These are phyloP conservation scores for Lottia scabra DNA, from an alignment of 2,888 invertebrate species.

Conservation along the genomic window DNA sequence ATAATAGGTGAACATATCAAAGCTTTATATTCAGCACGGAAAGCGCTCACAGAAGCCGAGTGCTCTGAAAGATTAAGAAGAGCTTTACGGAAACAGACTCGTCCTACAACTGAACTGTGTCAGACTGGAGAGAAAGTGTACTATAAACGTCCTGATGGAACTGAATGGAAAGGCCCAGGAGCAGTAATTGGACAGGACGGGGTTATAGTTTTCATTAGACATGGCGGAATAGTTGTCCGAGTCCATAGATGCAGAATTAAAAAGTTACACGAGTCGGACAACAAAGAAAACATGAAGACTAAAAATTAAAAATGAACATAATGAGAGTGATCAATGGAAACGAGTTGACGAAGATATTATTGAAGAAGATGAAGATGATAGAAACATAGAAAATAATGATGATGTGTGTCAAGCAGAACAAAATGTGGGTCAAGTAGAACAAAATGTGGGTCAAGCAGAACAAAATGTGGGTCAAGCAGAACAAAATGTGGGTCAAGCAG, in stretches of 20 bases:
- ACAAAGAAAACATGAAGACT: background rate
- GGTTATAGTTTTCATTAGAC: slow-evolving; percentile 4
- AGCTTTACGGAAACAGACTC: too few relatives aligned
- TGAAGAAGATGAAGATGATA: too few relatives aligned
- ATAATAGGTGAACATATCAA: slow-evolving; percentile 10
- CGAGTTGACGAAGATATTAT: background rate
- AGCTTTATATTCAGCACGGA: too few relatives aligned
- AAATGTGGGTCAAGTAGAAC: too few relatives aligned
- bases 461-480: too few relatives aligned
- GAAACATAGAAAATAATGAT: too few relatives aligned
- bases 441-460: too few relatives aligned
- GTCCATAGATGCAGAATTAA: slow-evolving; percentile 6
- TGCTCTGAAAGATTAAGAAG: too few relatives aligned
- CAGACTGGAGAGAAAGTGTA: slow-evolving; percentile 10
- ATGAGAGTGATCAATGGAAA: background rate
- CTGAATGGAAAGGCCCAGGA: slow-evolving; percentile 2
- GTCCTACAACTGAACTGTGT: slow-evolving; percentile 13
- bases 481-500: too few relatives aligned
- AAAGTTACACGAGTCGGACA: background rate
- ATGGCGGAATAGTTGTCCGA: slow-evolving; percentile 1
- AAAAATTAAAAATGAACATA: background rate
- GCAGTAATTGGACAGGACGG: slow-evolving; percentile 6
- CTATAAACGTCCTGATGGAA: slow-evolving; percentile 4
- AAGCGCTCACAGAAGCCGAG: too few relatives aligned
- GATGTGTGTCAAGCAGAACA: too few relatives aligned